These are phyloP conservation scores for Myotis findleyi DNA, from an alignment of 2,797 vertebrate genomes.

Conservation along the genomic window DNA sequence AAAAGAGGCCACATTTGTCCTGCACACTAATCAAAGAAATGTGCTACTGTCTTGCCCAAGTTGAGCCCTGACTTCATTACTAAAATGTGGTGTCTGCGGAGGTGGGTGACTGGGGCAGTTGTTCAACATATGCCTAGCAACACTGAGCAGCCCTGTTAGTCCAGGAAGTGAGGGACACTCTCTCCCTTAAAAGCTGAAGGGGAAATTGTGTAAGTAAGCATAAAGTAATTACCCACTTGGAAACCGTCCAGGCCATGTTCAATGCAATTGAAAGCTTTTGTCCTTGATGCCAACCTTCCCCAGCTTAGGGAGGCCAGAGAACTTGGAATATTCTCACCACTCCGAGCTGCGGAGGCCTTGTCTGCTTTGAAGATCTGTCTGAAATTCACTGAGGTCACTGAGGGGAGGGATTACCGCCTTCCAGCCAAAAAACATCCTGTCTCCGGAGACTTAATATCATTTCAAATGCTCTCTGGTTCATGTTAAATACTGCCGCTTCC, in stretches of 20 bases:
- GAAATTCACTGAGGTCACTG: slow-evolving; percentile 76
- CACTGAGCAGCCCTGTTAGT: slow-evolving; percentile 11
- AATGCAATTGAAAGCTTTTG: slow-evolving; percentile 79
- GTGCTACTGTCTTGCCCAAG: slow-evolving; percentile 23
- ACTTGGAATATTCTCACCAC: slow-evolving; percentile 72
- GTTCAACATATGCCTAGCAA: slow-evolving; percentile 78
- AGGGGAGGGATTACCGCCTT: slow-evolving; percentile 79
- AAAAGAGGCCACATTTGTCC: slow-evolving; percentile 63
- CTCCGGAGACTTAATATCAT: slow-evolving; percentile 76
- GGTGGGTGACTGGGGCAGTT: slow-evolving; percentile 71
- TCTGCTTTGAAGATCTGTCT: slow-evolving; percentile 78
- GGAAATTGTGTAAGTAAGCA: slow-evolving; percentile 76
- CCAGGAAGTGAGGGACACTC: slow-evolving; percentile 60
- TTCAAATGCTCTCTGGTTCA: slow-evolving; percentile 77
- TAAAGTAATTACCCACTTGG: slow-evolving; percentile 82
- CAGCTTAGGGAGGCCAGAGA: slow-evolving; percentile 70
- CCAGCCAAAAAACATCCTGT: slow-evolving; percentile 77
- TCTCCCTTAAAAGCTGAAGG: slow-evolving; percentile 65
- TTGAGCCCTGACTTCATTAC: slow-evolving; percentile 73
- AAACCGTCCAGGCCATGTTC: slow-evolving; percentile 71
- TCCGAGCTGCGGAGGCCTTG: slow-evolving; percentile 61
- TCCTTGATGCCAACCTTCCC: slow-evolving; percentile 79
- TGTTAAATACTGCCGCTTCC: slow-evolving; percentile 59
- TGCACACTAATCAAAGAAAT: slow-evolving; percentile 69
- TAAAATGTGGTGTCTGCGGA: slow-evolving; percentile 64